Percentiles rank a stretch among this genome's conserved stretches.
Evolutionary conservation across 1,140 invertebrate species (phyloP).

Genomic region (Sarcophaga peregrina): DNA sequence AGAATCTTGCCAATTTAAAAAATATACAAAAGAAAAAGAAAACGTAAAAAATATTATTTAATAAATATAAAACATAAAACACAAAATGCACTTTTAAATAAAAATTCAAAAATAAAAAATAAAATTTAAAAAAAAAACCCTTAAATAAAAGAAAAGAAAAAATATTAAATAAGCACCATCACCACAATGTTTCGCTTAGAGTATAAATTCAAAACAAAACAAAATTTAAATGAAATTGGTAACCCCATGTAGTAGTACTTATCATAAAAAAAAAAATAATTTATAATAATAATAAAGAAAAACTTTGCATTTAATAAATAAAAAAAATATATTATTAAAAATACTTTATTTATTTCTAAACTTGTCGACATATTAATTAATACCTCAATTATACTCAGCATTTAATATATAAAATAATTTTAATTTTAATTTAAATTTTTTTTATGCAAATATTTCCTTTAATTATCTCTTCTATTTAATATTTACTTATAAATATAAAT

Average conservation of each 20-base stretch:
- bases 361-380: background rate
- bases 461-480: slow-evolving; percentile 16
- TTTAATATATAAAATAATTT: slow-evolving; percentile 12
- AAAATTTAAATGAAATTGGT: background rate
- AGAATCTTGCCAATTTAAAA: slow-evolving; percentile 35
- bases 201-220: background rate
- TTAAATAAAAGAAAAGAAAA: background rate
- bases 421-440: background rate
- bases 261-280: slow-evolving; percentile 8
- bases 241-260: slow-evolving; percentile 20
- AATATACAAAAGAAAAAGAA: background rate
- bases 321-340: background rate
- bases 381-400: slow-evolving; percentile 38
- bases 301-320: slow-evolving; percentile 23
- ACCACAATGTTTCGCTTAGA: background rate
- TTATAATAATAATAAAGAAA: slow-evolving; percentile 8
- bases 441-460: background rate
- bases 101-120: background rate
- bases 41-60: background rate
- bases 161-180: background rate
- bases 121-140: background rate
- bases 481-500: slow-evolving; percentile 34
- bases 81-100: background rate
- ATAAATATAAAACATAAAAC: slow-evolving; percentile 24
- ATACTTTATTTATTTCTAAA: slow-evolving; percentile 10